phyloP scores from a whole-genome alignment of 2,113 vertebrate species.

The Promerops cafer region DNA sequence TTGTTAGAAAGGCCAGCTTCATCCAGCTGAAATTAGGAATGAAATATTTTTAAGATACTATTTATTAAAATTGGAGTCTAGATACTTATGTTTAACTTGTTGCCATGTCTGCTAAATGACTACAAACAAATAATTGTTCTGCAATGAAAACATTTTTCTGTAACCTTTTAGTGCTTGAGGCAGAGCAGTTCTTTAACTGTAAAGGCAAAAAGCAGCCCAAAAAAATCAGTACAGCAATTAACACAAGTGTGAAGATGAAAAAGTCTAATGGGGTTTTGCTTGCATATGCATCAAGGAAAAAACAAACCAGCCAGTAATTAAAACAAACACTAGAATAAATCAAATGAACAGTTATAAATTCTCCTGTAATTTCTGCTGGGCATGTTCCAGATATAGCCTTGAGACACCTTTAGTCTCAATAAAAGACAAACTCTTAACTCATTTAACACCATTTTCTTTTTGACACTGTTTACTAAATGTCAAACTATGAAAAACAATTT shows the following conservation, averaged over 20 bases:
- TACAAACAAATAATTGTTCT: background rate
- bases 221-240: background rate
- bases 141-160: background rate
- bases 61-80: background rate
- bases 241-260: background rate
- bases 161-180: background rate
- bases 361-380: background rate
- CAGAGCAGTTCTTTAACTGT: background rate
- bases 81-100: background rate
- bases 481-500: background rate
- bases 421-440: background rate
- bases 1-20: conserved; percentile 94
- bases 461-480: background rate
- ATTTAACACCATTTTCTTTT: background rate
- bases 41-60: background rate
- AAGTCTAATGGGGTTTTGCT: background rate
- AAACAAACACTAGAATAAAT: background rate
- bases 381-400: background rate
- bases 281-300: background rate
- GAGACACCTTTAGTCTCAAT: background rate
- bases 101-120: background rate
- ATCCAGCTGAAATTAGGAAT: conserved; percentile 85
- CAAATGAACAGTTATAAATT: background rate
- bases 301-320: background rate
- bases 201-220: background rate